A percentile compares a stretch with the other conserved stretches of the same genome.
Evolutionary conservation across 2,888 invertebrate genomes (phyloP).

Genomic region (Pristionchus arcanus): DNA sequence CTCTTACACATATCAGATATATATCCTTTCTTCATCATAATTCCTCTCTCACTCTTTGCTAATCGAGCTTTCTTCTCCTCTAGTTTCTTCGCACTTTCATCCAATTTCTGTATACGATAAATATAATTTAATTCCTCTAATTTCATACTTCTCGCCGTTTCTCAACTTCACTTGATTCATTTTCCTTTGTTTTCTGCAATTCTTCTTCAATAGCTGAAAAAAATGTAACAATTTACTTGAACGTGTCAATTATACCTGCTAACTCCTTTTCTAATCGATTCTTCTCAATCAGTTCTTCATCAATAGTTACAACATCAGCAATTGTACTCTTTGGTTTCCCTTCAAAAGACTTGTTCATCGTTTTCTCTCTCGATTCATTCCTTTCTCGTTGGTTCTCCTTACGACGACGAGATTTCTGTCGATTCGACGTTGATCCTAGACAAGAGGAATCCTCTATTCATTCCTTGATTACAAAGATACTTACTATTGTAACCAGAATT

Average conservation of each 20-base stretch:
- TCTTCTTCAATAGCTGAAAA: neutral
- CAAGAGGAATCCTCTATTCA: neutral
- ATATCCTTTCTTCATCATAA: neutral
- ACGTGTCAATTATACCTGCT: neutral
- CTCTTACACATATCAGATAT: constrained; percentile 37
- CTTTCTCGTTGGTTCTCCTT: neutral
- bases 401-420: neutral
- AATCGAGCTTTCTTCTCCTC: constrained; percentile 27
- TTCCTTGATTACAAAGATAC: neutral
- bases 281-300: neutral
- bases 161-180: neutral
- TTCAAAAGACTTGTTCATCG: neutral
- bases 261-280: neutral
- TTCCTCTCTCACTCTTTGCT: constrained; percentile 15
- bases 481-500: neutral
- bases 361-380: neutral
- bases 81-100: neutral
- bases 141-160: constrained; percentile 4
- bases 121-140: neutral
- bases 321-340: neutral
- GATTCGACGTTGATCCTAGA: neutral
- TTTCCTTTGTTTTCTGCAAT: neutral
- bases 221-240: neutral
- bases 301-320: neutral
- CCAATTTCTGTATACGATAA: neutral